Conservation (phyloP, 2,797 vertebrate species). For the Rallus crepitans region DNA sequence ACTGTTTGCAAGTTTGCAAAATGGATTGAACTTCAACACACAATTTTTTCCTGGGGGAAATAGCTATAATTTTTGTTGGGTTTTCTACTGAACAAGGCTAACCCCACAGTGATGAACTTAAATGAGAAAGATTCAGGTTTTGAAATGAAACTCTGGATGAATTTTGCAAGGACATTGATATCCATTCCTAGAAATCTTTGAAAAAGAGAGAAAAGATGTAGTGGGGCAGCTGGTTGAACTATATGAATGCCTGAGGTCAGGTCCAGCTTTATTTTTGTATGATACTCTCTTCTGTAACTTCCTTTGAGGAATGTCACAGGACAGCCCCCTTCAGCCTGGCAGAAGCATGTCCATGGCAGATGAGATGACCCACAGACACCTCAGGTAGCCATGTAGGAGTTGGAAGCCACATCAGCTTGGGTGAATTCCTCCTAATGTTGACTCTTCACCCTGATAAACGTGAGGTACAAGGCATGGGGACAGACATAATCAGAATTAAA, state of each 20-base stretch:
- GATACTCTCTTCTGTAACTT: not conserved
- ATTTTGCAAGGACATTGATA: not conserved
- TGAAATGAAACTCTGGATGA: not conserved
- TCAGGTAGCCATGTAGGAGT: fast-evolving
- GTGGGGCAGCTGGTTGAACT: not conserved
- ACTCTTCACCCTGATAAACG: not conserved
- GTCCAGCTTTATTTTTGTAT: not conserved
- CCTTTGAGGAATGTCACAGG: not conserved
- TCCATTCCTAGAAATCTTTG: not conserved
- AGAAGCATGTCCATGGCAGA: fast-evolving
- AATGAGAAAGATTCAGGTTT: not conserved
- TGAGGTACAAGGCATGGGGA: not conserved
- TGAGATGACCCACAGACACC: not conserved
- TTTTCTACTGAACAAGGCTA: not conserved
- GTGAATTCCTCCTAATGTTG: not conserved
- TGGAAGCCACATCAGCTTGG: not conserved
- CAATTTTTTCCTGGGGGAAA: not conserved
- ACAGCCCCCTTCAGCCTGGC: not conserved
- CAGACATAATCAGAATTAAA: not conserved
- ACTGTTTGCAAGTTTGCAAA: not conserved
- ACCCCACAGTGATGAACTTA: not conserved
- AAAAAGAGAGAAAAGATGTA: not conserved
- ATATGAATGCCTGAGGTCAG: not conserved
- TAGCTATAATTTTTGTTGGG: not conserved
- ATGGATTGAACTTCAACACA: not conserved